Evolutionary conservation across 2,113 vertebrate genomes (phyloP), one percentile per base, ranked within the genome.

Genomic region (Bufo bufo): DNA sequence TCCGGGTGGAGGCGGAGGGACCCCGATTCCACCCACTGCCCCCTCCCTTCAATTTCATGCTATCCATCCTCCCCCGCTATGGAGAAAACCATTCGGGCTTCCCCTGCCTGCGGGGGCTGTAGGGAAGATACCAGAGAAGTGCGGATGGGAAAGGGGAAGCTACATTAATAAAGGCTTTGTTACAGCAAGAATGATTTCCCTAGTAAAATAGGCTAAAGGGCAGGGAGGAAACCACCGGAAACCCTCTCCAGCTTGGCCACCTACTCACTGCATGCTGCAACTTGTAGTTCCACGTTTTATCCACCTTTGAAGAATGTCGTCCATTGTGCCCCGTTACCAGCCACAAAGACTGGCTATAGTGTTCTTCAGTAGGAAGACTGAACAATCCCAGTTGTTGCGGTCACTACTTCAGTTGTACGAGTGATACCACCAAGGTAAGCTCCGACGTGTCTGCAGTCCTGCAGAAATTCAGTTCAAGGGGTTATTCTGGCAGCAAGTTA

Each of bases 21-120:
- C 59, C 45, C 71, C 56, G 7, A 88, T 20, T 82, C 65, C 33
- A 49, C 86, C 86, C 78, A 81, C 86, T 33, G 33, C 80, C 58
- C 81, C 81, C 87, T 56, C 80, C 80, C 85, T 54, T 43, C 14
- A 49, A 63, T 56, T 14, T 58, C 56, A 59, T 54, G 75, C 47
- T 54, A 63, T 80, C 13, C 19, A 54, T 77, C 80, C 71, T 84
- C 81, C 87, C 33, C 87, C 72, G 87, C 87, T 66, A n/a, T 50
- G 56, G 80, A 88, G 87, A 88, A 69, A 88, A 83, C 80, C 80
- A 88, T 69, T 83, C 45, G 81, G 87, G 87, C 87, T 88, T 88
- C 81, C 87, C 87, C 81, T 84, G 81, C 81, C 49, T 83, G 71
- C 71, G 87, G 87, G 87, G 87, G 87, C 71, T 84, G 72, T 11